These are phyloP conservation scores for Drosophila monieri DNA, from an alignment of 2,888 invertebrate species.

Conservation along the genomic window DNA sequence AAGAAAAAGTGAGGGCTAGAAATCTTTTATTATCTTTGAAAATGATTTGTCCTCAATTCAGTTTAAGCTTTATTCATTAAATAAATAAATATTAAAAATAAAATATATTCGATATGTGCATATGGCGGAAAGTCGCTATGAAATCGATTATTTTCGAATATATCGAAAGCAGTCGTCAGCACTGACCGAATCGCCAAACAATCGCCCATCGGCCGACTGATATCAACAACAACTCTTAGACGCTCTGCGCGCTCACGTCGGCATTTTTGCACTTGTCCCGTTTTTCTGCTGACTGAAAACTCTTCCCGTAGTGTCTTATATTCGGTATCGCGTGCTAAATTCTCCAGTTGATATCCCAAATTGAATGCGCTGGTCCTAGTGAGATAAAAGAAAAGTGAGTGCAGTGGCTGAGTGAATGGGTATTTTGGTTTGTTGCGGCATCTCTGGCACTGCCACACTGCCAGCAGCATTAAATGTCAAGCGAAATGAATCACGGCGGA, in stretches of 20 bases:
- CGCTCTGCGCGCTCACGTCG: slow-evolving; percentile 52
- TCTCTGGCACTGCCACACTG: slow-evolving; percentile 41
- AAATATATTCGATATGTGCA: background rate
- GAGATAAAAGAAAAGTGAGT: slow-evolving; percentile 35
- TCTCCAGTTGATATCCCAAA: slow-evolving; percentile 17
- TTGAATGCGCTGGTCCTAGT: slow-evolving; percentile 32
- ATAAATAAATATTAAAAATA: background rate
- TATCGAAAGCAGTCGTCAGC: too few species aligned
- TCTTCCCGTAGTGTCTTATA: slow-evolving; percentile 53
- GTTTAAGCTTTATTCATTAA: background rate
- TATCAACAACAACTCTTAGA: slow-evolving; percentile 44
- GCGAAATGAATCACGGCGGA: slow-evolving; percentile 31
- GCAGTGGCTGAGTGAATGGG: slow-evolving; percentile 22
- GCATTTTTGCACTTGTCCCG: slow-evolving; percentile 73
- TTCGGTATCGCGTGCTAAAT: slow-evolving; percentile 51
- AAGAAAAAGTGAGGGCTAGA: background rate
- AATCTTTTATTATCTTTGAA: background rate
- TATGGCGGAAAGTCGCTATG: too few species aligned
- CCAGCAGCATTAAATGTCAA: slow-evolving; percentile 29
- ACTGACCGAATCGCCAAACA: too few species aligned
- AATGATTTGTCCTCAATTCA: background rate
- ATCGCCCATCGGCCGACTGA: slow-evolving; percentile 21
- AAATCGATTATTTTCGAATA: too few species aligned
- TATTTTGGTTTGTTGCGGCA: slow-evolving; percentile 57
- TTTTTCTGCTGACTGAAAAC: slow-evolving; percentile 70